Conservation (phyloP, 1,140 invertebrate species). For the Cephus cinctus region DNA sequence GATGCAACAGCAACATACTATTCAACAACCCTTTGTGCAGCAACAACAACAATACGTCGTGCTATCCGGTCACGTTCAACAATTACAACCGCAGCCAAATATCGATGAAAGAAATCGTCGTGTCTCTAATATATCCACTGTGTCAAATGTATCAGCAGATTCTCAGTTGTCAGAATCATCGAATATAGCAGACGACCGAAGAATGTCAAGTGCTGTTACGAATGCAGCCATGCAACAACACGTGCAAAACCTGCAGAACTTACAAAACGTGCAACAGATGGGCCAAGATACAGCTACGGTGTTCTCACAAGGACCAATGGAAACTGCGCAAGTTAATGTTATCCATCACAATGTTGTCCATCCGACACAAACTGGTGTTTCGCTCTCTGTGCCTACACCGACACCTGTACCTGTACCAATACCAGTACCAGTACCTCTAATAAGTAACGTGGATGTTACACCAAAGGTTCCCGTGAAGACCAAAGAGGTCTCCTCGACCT, state of each 20-base stretch:
- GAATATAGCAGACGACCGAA: constrained; percentile 28
- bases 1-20: constrained; percentile 28
- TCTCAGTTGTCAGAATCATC: constrained; percentile 41
- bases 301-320: constrained; percentile 12
- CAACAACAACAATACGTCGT: constrained; percentile 35
- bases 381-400: no score
- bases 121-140: constrained; percentile 43
- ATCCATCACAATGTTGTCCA: constrained; percentile 22
- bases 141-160: constrained; percentile 44
- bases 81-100: constrained; percentile 33
- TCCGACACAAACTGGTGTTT: no score
- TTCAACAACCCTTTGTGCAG: constrained; percentile 11
- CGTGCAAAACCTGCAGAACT: constrained; percentile 14
- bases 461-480: constrained; percentile 40
- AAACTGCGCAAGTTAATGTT: constrained; percentile 16
- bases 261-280: constrained; percentile 21
- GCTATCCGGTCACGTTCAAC: constrained; percentile 30
- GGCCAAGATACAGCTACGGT: background rate
- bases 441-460: constrained; percentile 8
- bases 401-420: constrained; percentile 5
- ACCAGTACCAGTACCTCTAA: constrained; percentile 9
- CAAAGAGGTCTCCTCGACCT: constrained; percentile 50
- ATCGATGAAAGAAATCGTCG: constrained; percentile 48
- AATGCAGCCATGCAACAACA: constrained; percentile 13
- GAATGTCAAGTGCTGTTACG: constrained; percentile 10